Evolutionary conservation across 1,140 invertebrate species (phyloP), one percentile per base, ranked within the genome.

Genomic region (Cecropterus lyciades): DNA sequence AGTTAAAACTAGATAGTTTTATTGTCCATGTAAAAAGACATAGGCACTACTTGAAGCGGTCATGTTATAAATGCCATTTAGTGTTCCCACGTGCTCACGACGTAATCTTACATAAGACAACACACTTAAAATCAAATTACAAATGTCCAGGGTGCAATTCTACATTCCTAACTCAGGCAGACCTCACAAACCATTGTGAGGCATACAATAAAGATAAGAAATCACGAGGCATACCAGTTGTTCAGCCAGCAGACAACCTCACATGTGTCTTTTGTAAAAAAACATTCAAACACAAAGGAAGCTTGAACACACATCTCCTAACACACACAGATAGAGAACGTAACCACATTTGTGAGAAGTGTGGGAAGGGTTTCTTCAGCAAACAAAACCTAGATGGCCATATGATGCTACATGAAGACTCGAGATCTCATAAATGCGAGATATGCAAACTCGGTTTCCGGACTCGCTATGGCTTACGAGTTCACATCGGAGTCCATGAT

Each of bases 401-500:
- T 46, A 86, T 86, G 52, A 73, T 82, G 66, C 60, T 77, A 0
- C 87, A 90, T 60, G 84, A 87, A 16, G 79, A 86, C 27, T 65
- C 79, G 3, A 70, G 80, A 7, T 85, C 85, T 0, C 81, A 82
- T 45, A 73, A 81, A 0, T 90, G 87, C 57, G 81, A 80, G 59
- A 85, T 90, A 46, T 90, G 87, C 17, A 86, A 87, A 16, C 79
- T 72, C 13, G 72, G 73, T 11, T 91, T 91, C 46, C 59, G 82
- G 20, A 87, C 81, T 9, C 79, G 79, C 6, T 79, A 76, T 16
- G 82, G 82, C 64, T 69, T 91, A n/a, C 48, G 80, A 33, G 93
- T 93, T 67, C 95, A 95, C 72, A 92, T 94, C 15, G 93, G 93
- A 17, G 94, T 95, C 59, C 95, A 95, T 81, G 94, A 94, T 4